Conservation (phyloP, 2,113 vertebrate species). For the Indri indri region DNA sequence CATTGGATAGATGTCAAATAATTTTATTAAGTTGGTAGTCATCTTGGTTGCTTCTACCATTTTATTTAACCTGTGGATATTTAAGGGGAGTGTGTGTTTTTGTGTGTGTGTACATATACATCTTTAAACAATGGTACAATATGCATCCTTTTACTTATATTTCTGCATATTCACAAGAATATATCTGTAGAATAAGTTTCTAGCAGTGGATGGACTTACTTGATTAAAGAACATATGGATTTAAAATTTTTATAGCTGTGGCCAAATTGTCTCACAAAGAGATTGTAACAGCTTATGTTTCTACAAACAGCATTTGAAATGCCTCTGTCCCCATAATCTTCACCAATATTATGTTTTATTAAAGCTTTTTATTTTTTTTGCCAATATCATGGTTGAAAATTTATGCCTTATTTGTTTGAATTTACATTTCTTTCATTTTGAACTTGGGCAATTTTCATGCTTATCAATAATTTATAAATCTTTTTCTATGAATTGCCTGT, state of each 20-base stretch:
- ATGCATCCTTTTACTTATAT: not conserved
- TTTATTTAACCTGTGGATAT: constrained; percentile 1
- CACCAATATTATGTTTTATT: not conserved
- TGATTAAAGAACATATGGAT: not conserved
- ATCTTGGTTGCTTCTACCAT: not conserved
- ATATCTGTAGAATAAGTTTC: constrained; percentile 13
- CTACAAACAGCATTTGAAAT: not conserved
- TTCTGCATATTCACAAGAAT: not conserved
- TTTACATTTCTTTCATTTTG: not conserved
- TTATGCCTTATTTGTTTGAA: not conserved
- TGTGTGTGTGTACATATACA: too few species aligned
- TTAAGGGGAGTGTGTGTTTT: not conserved
- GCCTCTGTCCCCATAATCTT: not conserved
- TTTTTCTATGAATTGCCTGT: not conserved
- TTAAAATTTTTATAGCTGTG: constrained; percentile 30
- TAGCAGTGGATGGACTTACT: not conserved
- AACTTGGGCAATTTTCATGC: not conserved
- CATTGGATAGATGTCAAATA: not conserved
- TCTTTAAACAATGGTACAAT: not conserved
- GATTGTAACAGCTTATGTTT: not conserved
- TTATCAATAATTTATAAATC: constrained; percentile 2
- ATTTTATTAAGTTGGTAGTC: constrained; percentile 3
- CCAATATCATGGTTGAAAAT: not conserved
- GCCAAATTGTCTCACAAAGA: not conserved
- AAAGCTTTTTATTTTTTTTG: constrained; percentile 26